These are phyloP conservation scores for Charina bottae DNA, from an alignment of 2,113 vertebrate genomes.

Conservation along the genomic window DNA sequence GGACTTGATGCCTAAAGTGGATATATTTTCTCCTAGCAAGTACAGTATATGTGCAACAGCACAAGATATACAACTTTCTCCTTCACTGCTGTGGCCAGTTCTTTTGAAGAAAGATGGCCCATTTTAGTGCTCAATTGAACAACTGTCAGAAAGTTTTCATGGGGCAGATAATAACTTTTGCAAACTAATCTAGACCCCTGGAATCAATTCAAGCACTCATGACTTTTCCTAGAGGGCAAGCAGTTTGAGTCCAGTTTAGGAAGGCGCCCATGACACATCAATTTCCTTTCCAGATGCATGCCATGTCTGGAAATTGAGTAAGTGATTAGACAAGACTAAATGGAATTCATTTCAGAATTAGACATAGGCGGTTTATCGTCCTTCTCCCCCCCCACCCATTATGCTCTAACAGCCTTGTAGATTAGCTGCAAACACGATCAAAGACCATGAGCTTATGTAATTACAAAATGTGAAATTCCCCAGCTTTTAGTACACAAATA, in stretches of 20 bases:
- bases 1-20: background rate
- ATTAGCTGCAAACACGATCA: conserved; percentile 35
- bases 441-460: conserved; percentile 35
- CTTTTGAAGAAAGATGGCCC: background rate
- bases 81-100: background rate
- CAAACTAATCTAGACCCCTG: background rate
- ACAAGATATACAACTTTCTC: background rate
- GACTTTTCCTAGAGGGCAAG: conserved; percentile 18
- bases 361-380: background rate
- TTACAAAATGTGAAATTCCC: conserved; percentile 37
- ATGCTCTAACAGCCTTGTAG: conserved; percentile 7
- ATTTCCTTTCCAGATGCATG: conserved; percentile 26
- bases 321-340: conserved; percentile 43
- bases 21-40: conserved; percentile 5
- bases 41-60: background rate
- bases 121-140: background rate
- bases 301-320: conserved; percentile 20
- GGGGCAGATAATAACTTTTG: background rate
- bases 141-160: conserved; percentile 25
- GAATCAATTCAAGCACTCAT: background rate
- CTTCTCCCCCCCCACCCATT: background rate
- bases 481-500: conserved; percentile 17
- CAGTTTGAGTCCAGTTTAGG: conserved; percentile 9
- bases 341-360: conserved; percentile 12
- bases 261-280: background rate